Conservation (phyloP, 2,888 invertebrate genomes). For the Chrysotoxum bicinctum region DNA sequence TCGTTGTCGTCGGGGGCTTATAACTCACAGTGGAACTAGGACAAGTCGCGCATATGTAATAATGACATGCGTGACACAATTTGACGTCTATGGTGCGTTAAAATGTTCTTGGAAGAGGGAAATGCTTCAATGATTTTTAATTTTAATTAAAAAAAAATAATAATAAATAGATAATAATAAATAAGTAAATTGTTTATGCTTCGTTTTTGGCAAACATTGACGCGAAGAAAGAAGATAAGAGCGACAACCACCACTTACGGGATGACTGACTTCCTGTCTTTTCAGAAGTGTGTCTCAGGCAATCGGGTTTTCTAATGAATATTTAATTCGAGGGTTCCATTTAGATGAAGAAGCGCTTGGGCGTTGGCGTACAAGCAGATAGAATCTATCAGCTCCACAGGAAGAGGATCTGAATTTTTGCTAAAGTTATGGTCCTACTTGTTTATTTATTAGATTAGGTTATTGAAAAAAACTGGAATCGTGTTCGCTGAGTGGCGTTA, state of each 20-base stretch:
- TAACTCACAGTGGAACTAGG: slow-evolving; percentile 56
- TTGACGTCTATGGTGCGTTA: slow-evolving; percentile 63
- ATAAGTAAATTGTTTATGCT: slow-evolving; percentile 8
- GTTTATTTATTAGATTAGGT: not conserved
- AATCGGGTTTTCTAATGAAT: slow-evolving; percentile 43
- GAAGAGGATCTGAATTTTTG: not conserved
- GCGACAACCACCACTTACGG: slow-evolving; percentile 57
- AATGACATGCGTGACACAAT: slow-evolving; percentile 72
- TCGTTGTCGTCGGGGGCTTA: slow-evolving; percentile 9
- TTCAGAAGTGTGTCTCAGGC: slow-evolving; percentile 27
- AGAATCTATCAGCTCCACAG: not conserved
- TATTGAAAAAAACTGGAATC: not conserved
- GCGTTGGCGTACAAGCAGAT: not conserved
- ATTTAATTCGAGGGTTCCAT: not conserved
- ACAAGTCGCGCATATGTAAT: slow-evolving; percentile 71
- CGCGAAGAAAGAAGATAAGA: slow-evolving; percentile 38
- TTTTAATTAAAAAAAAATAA: slow-evolving; percentile 45
- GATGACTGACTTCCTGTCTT: slow-evolving; percentile 56
- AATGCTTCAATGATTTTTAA: slow-evolving; percentile 55
- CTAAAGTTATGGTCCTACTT: not conserved
- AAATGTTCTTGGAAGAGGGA: slow-evolving; percentile 66
- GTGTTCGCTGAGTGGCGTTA: not conserved
- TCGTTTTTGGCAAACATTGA: slow-evolving; percentile 28
- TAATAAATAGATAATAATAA: slow-evolving; percentile 5
- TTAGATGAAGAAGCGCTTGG: not conserved